Evolutionary conservation across 37 sponge, comb jelly and placozoan species (phyloP), one percentile per base, ranked within the genome.

Genomic region (Haliclona indistincta): DNA sequence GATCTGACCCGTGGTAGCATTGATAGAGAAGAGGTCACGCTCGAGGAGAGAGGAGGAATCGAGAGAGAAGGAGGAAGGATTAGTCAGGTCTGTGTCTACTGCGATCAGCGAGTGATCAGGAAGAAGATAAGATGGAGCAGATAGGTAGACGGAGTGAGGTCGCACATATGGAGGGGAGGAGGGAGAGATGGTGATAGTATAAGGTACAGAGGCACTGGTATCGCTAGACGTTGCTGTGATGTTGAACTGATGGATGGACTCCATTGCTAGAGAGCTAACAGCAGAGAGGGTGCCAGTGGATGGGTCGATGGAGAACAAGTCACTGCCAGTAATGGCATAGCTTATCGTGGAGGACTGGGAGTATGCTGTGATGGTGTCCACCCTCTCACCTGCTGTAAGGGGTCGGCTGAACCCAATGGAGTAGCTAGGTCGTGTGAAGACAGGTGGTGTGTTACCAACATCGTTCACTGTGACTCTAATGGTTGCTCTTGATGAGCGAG

Each of bases 171-270:
- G 26, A 25, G 28, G 60, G 25, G 23, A 20, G 7, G 6, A 7
- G 25, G 22, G 22, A 6, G 23, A 8, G 6, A 25, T 26, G 45
- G 44, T 56, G 36, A 83, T 61, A 19, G 36, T 37, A 19, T 75
- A 41, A n/a, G 28, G 15, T 7, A 83, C 71, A 2, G 63, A 8
- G 38, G 33, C 76, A 37, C 41, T 44, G 38, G 15, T 38, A 20
- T 53, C 30, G 38, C 41, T 29, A 38, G 72, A 60, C 55, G 64
- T 56, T 26, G 83, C 83, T 32, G 32, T 67, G 3, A 82, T 74
- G 0, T 38, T 28, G 43, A 82, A 28, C 1, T 0, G 17, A 33
- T 74, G 73, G 19, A 23, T 19, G 13, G 8, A 17, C 8, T 8
- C 13, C 6, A 20, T 6, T 58, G 60, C 11, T 58, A 58, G 22